Conservation (phyloP, 1,140 invertebrate genomes). For the Micrasema longulum region DNA sequence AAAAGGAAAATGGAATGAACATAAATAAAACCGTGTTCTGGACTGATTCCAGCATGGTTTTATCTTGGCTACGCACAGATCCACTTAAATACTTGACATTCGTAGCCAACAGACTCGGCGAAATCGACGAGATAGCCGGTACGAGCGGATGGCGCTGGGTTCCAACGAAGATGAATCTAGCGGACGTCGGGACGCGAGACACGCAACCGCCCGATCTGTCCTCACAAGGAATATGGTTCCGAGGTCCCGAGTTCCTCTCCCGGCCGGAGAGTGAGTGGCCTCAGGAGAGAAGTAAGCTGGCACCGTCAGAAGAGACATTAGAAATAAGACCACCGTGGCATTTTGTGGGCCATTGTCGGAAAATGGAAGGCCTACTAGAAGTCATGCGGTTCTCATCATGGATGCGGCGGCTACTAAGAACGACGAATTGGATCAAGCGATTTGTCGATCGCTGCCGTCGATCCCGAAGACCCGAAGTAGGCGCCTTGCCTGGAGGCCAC, state of each 20-base stretch:
- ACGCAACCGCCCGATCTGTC: conserved; percentile 5
- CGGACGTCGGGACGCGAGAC: conserved; percentile 47
- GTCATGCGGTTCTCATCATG: conserved; percentile 39
- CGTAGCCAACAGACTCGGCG: conserved; percentile 57
- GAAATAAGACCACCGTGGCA: conserved; percentile 1
- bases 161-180: conserved; percentile 47
- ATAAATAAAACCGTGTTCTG: conserved; percentile 50
- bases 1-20: conserved; percentile 52
- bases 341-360: neutral
- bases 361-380: conserved; percentile 4
- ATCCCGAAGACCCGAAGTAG: neutral
- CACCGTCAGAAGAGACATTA: neutral
- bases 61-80: conserved; percentile 55
- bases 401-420: conserved; percentile 36
- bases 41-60: conserved; percentile 56
- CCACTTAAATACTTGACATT: conserved; percentile 56
- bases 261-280: conserved; percentile 44
- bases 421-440: conserved; percentile 29
- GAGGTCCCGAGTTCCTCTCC: conserved; percentile 50
- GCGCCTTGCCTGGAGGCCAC: no score
- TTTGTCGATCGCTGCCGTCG: neutral
- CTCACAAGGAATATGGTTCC: conserved; percentile 42
- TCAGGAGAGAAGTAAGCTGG: neutral
- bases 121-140: conserved; percentile 56
- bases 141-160: conserved; percentile 49